These are phyloP conservation scores for Nephila pilipes DNA, from an alignment of 1,140 invertebrate species.

Conservation along the genomic window DNA sequence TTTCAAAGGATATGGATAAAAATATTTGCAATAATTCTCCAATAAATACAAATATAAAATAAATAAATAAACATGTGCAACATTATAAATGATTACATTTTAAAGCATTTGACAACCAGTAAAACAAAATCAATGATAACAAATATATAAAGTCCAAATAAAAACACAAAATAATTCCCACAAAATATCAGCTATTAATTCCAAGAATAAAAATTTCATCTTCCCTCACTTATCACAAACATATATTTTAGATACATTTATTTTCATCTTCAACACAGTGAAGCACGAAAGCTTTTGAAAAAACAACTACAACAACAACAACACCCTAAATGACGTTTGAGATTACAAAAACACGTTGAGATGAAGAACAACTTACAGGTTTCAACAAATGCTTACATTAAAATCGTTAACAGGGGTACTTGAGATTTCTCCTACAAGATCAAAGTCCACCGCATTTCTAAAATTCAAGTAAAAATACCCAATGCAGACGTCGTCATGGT, in stretches of 20 bases:
- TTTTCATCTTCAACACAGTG: background rate
- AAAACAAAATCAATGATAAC: background rate
- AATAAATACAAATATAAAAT: background rate
- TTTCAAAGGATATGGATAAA: background rate
- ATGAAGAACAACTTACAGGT: constrained; percentile 39
- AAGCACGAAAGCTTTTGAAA: constrained; percentile 5
- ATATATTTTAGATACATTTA: background rate
- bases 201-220: background rate
- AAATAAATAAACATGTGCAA: background rate
- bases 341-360: constrained; percentile 30
- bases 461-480: constrained; percentile 51
- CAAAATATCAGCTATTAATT: background rate
- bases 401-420: constrained; percentile 34
- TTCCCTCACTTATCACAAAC: too few species aligned
- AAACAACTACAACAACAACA: background rate
- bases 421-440: constrained; percentile 39
- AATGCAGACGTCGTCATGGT: constrained; percentile 24
- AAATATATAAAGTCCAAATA: background rate
- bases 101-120: background rate
- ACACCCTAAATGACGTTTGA: constrained; percentile 28
- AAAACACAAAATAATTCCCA: background rate
- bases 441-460: constrained; percentile 41
- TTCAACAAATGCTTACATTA: constrained; percentile 49
- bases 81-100: background rate
- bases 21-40: background rate